Evolutionary conservation across 2,888 invertebrate species (phyloP).

Genomic region (Serrognathus titanus): DNA sequence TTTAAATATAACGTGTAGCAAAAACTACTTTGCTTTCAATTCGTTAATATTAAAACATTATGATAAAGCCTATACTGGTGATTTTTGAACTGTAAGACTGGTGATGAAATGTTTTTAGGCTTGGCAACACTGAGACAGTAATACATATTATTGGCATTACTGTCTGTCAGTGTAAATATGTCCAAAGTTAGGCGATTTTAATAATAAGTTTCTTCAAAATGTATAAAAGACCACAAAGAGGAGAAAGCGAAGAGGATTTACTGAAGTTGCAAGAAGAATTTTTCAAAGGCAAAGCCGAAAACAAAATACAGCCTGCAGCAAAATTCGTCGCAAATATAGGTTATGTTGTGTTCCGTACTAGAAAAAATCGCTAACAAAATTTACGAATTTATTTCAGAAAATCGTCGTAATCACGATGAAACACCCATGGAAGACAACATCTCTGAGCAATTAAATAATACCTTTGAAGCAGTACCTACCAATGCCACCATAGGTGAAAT

Average conservation of each 20-base stretch:
- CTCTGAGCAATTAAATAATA: slow-evolving; percentile 39
- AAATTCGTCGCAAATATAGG: slow-evolving; percentile 50
- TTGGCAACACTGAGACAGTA: too few relatives aligned
- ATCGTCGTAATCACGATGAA: slow-evolving; percentile 1
- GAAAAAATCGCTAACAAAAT: not conserved
- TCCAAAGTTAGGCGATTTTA: too few relatives aligned
- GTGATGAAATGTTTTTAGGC: too few relatives aligned
- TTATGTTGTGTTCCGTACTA: not conserved
- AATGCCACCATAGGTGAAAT: slow-evolving; percentile 54
- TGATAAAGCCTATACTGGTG: too few relatives aligned
- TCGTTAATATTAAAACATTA: too few relatives aligned
- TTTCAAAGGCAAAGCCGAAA: slow-evolving; percentile 54
- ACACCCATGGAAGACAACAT: slow-evolving; percentile 24
- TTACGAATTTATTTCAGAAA: too few relatives aligned
- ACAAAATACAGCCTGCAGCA: slow-evolving; percentile 61
- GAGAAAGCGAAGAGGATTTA: slow-evolving; percentile 72
- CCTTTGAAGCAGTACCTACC: slow-evolving; percentile 49
- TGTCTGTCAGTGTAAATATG: too few relatives aligned
- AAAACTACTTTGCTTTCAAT: too few relatives aligned
- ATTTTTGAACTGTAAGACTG: too few relatives aligned
- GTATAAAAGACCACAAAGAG: slow-evolving; percentile 64
- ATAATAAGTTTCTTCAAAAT: slow-evolving; percentile 39
- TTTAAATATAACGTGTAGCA: too few relatives aligned
- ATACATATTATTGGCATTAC: too few relatives aligned
- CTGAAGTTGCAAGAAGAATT: slow-evolving; percentile 72